phyloP scores from a whole-genome alignment of 2,888 invertebrate genomes.

The Agrilus mali region DNA sequence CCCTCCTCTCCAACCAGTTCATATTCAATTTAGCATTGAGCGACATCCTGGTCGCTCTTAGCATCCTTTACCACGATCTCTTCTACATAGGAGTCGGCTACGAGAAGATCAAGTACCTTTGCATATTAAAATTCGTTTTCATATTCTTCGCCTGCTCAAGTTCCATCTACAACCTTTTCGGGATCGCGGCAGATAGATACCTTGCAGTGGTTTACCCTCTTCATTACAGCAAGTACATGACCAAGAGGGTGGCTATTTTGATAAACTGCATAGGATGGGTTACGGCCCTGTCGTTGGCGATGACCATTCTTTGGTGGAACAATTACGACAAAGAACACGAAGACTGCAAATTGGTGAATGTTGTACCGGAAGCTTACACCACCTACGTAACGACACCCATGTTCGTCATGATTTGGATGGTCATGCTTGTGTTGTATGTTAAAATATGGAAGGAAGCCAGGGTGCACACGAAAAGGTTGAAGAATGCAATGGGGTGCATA shows the following conservation, averaged over 20 bases:
- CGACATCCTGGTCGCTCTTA: conserved; percentile 64
- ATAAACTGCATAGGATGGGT: conserved; percentile 58
- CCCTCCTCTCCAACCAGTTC: conserved; percentile 63
- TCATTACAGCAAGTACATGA: conserved; percentile 64
- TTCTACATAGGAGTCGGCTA: conserved; percentile 52
- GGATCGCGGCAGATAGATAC: conserved; percentile 69
- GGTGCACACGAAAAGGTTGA: conserved; percentile 55
- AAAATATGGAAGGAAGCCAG: conserved; percentile 68
- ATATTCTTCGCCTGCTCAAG: conserved; percentile 66
- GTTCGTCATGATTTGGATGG: conserved; percentile 60
- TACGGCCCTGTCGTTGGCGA: conserved; percentile 50
- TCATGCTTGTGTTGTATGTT: conserved; percentile 63
- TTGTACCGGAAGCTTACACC: conserved; percentile 36
- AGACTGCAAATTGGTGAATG: conserved; percentile 56
- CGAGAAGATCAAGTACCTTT: conserved; percentile 47
- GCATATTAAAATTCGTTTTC: conserved; percentile 59
- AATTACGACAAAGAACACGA: conserved; percentile 41
- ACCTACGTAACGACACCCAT: conserved; percentile 50
- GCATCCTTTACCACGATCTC: conserved; percentile 64
- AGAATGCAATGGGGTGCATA: conserved; percentile 44
- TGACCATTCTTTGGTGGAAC: conserved; percentile 68
- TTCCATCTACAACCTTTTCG: conserved; percentile 65
- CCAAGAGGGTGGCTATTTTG: conserved; percentile 48
- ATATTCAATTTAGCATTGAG: conserved; percentile 67
- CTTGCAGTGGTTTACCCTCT: conserved; percentile 69